phyloP scores from a whole-genome alignment of 2,113 vertebrate species.

The Haplochromis burtoni region DNA sequence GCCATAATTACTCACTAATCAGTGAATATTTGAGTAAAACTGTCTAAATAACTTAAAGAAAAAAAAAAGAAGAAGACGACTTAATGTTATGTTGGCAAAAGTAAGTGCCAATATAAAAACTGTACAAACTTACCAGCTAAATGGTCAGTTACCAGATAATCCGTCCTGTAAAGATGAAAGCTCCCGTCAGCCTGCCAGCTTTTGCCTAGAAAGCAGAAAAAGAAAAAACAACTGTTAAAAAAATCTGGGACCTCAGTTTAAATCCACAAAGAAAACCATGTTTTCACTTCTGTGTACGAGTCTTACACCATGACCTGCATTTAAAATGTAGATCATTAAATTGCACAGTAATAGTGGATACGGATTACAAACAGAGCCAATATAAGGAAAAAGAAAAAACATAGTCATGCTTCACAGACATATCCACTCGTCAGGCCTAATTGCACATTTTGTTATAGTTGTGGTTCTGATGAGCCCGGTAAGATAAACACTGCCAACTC shows the following conservation, averaged over 20 bases:
- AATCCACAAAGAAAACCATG: background rate
- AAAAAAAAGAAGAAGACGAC: background rate
- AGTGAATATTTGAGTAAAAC: background rate
- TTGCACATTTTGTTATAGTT: background rate
- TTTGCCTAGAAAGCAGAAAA: slow-evolving; percentile 71
- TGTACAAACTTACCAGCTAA: slow-evolving; percentile 90
- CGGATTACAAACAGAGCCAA: background rate
- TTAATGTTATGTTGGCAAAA: background rate
- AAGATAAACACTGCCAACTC: background rate
- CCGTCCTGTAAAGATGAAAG: slow-evolving; percentile 92
- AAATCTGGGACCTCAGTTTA: background rate
- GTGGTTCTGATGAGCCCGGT: background rate
- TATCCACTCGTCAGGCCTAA: background rate
- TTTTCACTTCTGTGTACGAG: background rate
- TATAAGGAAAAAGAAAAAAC: background rate
- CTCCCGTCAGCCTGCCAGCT: slow-evolving; percentile 98
- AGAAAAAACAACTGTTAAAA: background rate
- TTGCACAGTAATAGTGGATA: background rate
- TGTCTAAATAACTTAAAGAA: background rate
- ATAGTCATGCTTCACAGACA: background rate
- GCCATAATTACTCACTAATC: background rate
- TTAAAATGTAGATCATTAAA: background rate
- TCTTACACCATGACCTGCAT: background rate
- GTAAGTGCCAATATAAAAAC: background rate
- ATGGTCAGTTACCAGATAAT: slow-evolving; percentile 99